Evolutionary conservation across 1,140 invertebrate species (phyloP).

Genomic region (Pomphorhynchus laevis): DNA sequence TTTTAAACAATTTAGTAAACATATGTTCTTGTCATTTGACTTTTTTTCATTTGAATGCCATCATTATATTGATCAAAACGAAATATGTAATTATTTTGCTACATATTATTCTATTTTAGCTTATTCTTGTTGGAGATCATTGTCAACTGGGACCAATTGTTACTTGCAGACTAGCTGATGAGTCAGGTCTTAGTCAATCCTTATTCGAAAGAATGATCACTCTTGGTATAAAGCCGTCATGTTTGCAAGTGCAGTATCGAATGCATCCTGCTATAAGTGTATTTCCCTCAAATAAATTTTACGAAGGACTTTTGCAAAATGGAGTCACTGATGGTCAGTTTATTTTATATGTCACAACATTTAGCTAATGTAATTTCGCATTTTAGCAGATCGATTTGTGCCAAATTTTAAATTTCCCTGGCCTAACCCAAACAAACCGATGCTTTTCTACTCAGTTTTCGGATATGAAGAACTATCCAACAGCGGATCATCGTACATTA

Average conservation of each 20-base stretch:
- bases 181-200: conserved; percentile 74
- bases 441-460: conserved; percentile 87
- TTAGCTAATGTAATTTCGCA: no score
- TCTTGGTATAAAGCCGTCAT: conserved; percentile 59
- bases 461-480: conserved; percentile 94
- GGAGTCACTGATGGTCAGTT: no score
- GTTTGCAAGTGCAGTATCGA: conserved; percentile 57
- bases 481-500: conserved; percentile 83
- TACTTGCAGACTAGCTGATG: conserved; percentile 93
- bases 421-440: conserved; percentile 69
- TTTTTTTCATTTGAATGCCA: no score
- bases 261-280: conserved; percentile 75
- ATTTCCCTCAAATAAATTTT: conserved; percentile 97
- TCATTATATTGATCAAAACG: no score
- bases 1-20: no score
- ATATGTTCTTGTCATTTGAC: no score
- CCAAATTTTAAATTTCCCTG: conserved; percentile 78
- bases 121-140: conserved; percentile 87
- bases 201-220: conserved; percentile 84
- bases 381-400: conserved; percentile 53
- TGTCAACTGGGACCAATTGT: conserved; percentile 89
- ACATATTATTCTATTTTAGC: no score
- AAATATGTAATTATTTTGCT: no score
- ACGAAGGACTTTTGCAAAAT: conserved; percentile 87
- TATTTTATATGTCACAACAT: no score